Evolutionary conservation across 2,113 vertebrate species (phyloP), one percentile per base, ranked within the genome.

Genomic region (Callipepla squamata): DNA sequence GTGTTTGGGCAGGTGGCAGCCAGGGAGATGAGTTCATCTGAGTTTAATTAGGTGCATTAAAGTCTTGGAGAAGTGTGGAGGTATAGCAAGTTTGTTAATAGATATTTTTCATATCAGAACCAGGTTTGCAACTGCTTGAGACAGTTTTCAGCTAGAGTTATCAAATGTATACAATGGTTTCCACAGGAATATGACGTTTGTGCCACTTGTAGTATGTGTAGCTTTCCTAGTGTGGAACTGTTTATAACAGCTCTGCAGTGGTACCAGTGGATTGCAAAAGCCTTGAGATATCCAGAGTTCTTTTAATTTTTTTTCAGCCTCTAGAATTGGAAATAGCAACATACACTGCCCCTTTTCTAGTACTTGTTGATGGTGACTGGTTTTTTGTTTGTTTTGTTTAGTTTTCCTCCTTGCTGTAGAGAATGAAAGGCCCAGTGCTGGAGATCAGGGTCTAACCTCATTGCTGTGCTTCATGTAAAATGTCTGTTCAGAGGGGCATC

Each of bases 41-140:
- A 89, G 58, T 93, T 96, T 91, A 95, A 95, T 94, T 96, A 90
- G 87, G 77, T 68, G 80, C 94, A 85, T 91, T 96, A 75, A 91
- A 90, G 42, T 89, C 65, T 89, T 66, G n/a, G 38, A 55, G 47
- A 92, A 77, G 36, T 17, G 63, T 73, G 47, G 45, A 88, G 59
- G 77, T 85, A 45, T 0, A 88, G 19, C 47, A 61, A 85, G 50
- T 47, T 65, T 57, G 17, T 63, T 59, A 85, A 50, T 44, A 67
- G 38, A 30, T 67, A 68, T 75, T 95, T 92, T 93, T 81, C 90
- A 91, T 79, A 83, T 76, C 69, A 93, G 62, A 72, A 72, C 61
- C 91, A n/a, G 3, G 13, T 92, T 92, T 80, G 53, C 5, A 2
- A 17, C 83, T 85, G 80, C 30, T 5, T 75, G 83, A 92, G 94